phyloP scores from a whole-genome alignment of 2,113 vertebrate genomes.

The Grallaria varia region DNA sequence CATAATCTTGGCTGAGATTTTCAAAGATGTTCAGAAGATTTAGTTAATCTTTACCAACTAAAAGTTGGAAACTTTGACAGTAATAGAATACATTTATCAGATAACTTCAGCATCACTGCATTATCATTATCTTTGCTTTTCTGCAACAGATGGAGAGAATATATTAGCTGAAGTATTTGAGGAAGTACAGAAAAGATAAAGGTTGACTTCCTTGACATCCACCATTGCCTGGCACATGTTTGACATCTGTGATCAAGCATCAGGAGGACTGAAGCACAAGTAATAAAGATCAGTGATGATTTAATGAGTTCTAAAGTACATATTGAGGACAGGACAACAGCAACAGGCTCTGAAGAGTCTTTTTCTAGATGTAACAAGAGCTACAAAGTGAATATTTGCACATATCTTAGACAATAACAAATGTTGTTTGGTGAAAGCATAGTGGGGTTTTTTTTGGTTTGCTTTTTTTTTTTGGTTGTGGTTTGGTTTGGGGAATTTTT shows the following conservation, averaged over 20 bases:
- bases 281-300: not conserved
- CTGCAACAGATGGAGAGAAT: conserved; percentile 58
- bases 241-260: conserved; percentile 28
- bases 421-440: not conserved
- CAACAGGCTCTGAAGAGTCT: not conserved
- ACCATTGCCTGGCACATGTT: conserved; percentile 36
- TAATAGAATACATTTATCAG: not conserved
- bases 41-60: not conserved
- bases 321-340: not conserved
- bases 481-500: not conserved
- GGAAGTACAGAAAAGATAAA: conserved; percentile 47
- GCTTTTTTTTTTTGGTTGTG: not conserved
- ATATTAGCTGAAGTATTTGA: conserved; percentile 58
- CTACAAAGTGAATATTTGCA: not conserved
- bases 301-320: not conserved
- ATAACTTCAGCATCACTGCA: not conserved
- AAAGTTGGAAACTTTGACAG: not conserved
- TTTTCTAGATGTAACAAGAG: not conserved
- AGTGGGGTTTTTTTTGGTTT: not conserved
- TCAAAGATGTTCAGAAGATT: not conserved
- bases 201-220: conserved; percentile 45
- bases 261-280: not conserved
- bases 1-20: not conserved
- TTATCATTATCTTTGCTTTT: not conserved
- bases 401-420: not conserved